Conservation (phyloP, 2,797 vertebrate species). For the Gobionotothen gibberifrons region DNA sequence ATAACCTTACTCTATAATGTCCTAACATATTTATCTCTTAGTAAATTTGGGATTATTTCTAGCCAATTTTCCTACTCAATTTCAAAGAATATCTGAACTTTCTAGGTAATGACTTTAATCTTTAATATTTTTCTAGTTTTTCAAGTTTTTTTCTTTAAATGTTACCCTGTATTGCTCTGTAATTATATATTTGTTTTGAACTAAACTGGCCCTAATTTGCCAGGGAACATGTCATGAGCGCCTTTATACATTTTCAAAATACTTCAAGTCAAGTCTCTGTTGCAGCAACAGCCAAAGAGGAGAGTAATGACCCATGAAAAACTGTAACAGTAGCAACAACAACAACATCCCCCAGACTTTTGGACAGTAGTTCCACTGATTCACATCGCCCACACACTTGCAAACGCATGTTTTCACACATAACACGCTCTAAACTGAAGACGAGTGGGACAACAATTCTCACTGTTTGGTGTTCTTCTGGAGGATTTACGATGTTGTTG, state of each 20-base stretch:
- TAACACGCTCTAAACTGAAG: conserved; percentile 31
- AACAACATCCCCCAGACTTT: conserved; percentile 35
- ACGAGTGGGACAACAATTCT: conserved; percentile 53
- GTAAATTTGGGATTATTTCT: no score
- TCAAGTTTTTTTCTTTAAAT: no score
- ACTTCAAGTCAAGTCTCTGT: conserved; percentile 6
- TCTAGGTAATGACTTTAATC: no score
- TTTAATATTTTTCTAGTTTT: no score
- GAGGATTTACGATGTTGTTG: conserved; percentile 51
- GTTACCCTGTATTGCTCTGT: no score
- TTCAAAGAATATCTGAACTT: no score
- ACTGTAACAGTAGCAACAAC: conserved; percentile 19
- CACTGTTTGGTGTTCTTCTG: conserved; percentile 33
- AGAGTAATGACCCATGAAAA: conserved; percentile 3
- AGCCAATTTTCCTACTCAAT: no score
- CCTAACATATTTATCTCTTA: no score
- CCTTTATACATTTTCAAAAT: not conserved
- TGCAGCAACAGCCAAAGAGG: not conserved
- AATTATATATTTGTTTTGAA: no score
- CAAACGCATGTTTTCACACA: conserved; percentile 32
- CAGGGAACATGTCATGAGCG: conserved; percentile 2
- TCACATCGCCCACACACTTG: conserved; percentile 40
- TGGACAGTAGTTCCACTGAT: conserved; percentile 47
- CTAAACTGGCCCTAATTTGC: no score
- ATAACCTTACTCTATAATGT: no score